Evolutionary conservation across 2,888 invertebrate species (phyloP).

Genomic region (Sussaba pulchella): DNA sequence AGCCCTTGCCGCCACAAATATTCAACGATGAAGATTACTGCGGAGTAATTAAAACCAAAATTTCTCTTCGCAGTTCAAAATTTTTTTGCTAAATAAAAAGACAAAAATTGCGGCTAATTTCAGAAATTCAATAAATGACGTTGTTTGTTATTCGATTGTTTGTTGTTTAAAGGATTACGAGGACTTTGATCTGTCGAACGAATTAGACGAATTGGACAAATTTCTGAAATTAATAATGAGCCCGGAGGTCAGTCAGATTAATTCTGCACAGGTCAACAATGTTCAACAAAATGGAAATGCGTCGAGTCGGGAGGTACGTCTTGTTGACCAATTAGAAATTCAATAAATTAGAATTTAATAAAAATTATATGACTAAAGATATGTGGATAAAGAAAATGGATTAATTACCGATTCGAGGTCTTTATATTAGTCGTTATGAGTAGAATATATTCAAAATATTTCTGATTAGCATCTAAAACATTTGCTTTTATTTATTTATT

Average conservation of each 20-base stretch:
- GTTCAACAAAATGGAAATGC: constrained; percentile 82
- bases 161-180: constrained; percentile 93
- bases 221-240: constrained; percentile 91
- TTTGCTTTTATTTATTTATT: neutral
- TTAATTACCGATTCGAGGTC: too few species aligned
- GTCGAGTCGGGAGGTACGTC: constrained; percentile 83
- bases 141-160: constrained; percentile 12
- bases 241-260: constrained; percentile 82
- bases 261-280: constrained; percentile 74
- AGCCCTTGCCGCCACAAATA: constrained; percentile 96
- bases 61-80: too few species aligned
- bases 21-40: constrained; percentile 97
- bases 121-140: constrained; percentile 27
- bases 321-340: neutral
- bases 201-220: constrained; percentile 94
- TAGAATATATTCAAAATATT: neutral
- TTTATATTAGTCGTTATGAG: neutral
- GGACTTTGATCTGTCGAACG: constrained; percentile 95
- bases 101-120: too few species aligned
- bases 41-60: constrained; percentile 89
- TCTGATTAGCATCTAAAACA: neutral
- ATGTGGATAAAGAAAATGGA: too few species aligned
- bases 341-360: neutral
- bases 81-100: too few species aligned
- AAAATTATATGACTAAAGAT: too few species aligned